phyloP scores from a whole-genome alignment of 2,888 invertebrate genomes.

The Malthinus seriepunctatus region DNA sequence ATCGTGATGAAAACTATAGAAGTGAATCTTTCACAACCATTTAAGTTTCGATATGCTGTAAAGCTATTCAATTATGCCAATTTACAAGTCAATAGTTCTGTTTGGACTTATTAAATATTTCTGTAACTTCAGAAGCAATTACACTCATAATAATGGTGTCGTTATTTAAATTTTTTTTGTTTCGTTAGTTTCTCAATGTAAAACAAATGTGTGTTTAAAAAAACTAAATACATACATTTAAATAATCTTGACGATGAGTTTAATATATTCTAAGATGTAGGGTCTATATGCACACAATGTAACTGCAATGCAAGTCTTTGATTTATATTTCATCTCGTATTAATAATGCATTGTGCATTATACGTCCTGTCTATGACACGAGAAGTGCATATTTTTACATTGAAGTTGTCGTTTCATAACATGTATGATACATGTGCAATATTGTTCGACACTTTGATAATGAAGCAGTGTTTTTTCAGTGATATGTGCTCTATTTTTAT shows the following conservation, averaged over 20 bases:
- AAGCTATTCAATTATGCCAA: too few species aligned
- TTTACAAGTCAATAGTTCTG: too few species aligned
- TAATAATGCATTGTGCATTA: conserved; percentile 55
- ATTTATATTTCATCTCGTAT: conserved; percentile 55
- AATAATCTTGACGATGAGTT: conserved; percentile 9
- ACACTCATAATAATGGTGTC: too few species aligned
- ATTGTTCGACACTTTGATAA: conserved; percentile 55
- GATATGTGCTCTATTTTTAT: conserved; percentile 48
- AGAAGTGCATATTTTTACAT: conserved; percentile 56
- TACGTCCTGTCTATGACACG: conserved; percentile 54
- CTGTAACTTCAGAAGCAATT: too few species aligned
- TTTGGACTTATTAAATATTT: too few species aligned
- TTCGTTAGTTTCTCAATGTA: too few species aligned
- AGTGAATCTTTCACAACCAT: too few species aligned
- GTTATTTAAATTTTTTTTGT: too few species aligned
- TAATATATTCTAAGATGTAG: conserved; percentile 27
- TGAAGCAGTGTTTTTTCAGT: conserved; percentile 46
- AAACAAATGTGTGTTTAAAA: too few species aligned
- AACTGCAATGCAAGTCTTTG: conserved; percentile 42
- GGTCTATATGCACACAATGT: conserved; percentile 23
- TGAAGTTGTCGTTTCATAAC: conserved; percentile 54
- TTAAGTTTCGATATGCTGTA: too few species aligned
- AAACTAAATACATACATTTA: too few species aligned
- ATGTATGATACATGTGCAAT: conserved; percentile 56
- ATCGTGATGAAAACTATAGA: too few species aligned